Evolutionary conservation across 1,140 invertebrate species (phyloP), one percentile per base, ranked within the genome.

Genomic region (Ostrea edulis): DNA sequence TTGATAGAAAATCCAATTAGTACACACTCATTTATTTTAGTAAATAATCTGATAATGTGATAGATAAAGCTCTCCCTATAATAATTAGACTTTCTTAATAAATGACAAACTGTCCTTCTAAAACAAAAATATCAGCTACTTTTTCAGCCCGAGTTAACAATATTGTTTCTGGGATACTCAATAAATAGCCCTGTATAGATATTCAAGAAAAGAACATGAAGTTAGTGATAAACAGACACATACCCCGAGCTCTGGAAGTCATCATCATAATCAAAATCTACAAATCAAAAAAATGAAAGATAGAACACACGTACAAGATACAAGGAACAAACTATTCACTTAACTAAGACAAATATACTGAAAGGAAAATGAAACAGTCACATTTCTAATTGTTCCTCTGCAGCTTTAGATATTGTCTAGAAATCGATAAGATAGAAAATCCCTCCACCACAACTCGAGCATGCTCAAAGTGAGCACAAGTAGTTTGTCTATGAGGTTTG

Each of bases 261-360:
- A 83, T 93, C 93, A 89, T 93, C 93, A 91, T 93, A 93, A 77
- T 93, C 91, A 88, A 90, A 91, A 55, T 92, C 92, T 86, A 89
- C 87, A 90, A 87, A 83, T 81, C 14, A 12, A 29, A 29, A 71
- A 71, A 71, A 25, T 35, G 2, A 81, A 17, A 44, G 35, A 44
- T 44, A 44, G 1, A 2, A 44, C n/a, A n/a, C n/a, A n/a, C n/a
- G n/a, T 44, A 44, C 35, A 44, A 44, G 35, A 44, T 44, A 44
- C 35, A 44, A 44, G 35, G 35, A 44, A 44, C 35, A 2, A 44
- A 2, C 35, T 2, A 44, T 44, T 44, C 35, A 2, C 35, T 44
- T 44, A 44, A 44, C 5, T 44, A 44, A 2, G 35, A 44, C 5
- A 44, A 44, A 44, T 44, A 44, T 5, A 44, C 35, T 44, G 35